Evolutionary conservation across 2,888 invertebrate species (phyloP), one percentile per base, ranked within the genome.

Genomic region (Phorcus lineatus): DNA sequence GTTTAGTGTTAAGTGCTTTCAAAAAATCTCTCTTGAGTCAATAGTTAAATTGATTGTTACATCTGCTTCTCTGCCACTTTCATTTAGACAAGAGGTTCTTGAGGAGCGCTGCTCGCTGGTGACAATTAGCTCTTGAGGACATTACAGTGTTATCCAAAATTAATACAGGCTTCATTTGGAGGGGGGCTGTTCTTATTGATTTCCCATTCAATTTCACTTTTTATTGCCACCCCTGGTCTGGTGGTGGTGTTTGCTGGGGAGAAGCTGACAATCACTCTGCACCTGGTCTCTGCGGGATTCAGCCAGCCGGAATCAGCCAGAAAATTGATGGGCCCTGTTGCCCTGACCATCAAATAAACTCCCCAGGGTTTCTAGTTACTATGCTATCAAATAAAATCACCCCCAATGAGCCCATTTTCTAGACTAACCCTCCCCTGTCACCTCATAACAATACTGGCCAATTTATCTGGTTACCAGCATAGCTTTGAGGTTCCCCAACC

Each of bases 301-400:
- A 62, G 28, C 62, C 62, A 62, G 19, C 62, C 62, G 62, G 62
- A 62, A 62, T 62, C 62, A 62, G 62, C 62, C 28, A 28, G 62
- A 62, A 62, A 62, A 62, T 62, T 62, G 62, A 28, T 22, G 62
- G 62, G 24, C 62, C 62, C 62, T 62, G 62, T 62, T 62, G 62
- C 62, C 62, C 62, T 62, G 28, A 28, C 62, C 62, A 62, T 62
- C 62, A 62, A 62, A 62, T 62, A 62, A 62, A 28, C 62, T 62
- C 62, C 62, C 62, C 24, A 62, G 62, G 22, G 24, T 28, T 62
- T 28, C 62, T 28, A 62, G 62, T 62, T 62, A 62, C 62, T 28
- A 62, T 62, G 62, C 62, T 62, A 62, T 62, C 62, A 62, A 62
- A 62, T 62, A 62, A 62, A 24, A 62, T 62, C 62, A 47, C 62